Base-by-base conservation (phyloP, 2,888 invertebrate genomes). In the Zelleria hepariella region DNA sequence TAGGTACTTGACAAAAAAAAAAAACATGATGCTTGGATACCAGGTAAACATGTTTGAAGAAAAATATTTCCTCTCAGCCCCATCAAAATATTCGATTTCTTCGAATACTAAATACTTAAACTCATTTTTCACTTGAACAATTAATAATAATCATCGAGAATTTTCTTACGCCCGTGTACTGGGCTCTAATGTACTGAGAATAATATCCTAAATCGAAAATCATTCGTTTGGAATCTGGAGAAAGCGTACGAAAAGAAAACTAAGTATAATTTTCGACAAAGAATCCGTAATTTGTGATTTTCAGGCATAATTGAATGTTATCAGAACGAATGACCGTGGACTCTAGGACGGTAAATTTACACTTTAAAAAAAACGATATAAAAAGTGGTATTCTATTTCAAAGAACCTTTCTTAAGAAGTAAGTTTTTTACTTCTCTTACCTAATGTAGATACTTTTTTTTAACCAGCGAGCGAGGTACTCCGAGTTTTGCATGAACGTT, bases 241-340 rank as follows among this genome's bases (percentile, higher is more conserved):
- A 57, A 23, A 59, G 25, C 10, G 7, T 59, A 47, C 42, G 53
- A 8, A 53, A 25, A 25, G 53, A 53, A 53, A 53, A 23, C 32
- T 42, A n/a, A 21, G 49, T 49, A 49, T 20, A 49, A 49, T 49
- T 58, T 48, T 51, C 20, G 51, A 5, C 2, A 26, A 51, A 25
- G 42, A 47, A 59, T 21, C 54, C 69, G 72, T 77, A 76, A 78
- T 75, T 77, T 74, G 73, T 67, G 72, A 74, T 72, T 71, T 71
- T 73, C 69, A 70, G 61, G 55, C 59, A 55, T 78, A 79, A 80
- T 80, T 79, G 75, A 78, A 79, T 74, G 71, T 73, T 79, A 74
- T 78, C 75, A 73, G 71, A 75, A 77, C 68, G 70, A 73, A 74
- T 68, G 74, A 64, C 65, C 67, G 65, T 62, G 54, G 70, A 71